These are phyloP conservation scores for Actinia equina DNA, from an alignment of 64 coral and sea anemone species.

Conservation along the genomic window DNA sequence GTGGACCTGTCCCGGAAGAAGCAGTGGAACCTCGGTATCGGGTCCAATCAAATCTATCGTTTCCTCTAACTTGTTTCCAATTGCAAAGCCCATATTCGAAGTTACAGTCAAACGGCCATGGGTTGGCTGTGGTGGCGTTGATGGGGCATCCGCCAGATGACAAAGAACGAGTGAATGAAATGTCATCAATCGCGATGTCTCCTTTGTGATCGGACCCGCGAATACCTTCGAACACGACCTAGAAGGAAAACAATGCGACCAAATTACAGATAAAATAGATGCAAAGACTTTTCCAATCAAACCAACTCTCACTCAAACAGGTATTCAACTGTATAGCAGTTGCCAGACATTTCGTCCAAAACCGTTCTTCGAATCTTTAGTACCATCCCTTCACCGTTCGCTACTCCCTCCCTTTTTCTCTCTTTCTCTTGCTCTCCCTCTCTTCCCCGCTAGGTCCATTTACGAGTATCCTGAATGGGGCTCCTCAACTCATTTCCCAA, in stretches of 20 bases:
- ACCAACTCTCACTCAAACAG: no score
- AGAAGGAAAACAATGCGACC: background rate
- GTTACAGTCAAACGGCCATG: conserved; percentile 85
- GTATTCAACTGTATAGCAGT: no score
- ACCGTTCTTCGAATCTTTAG: no score
- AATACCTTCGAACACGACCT: conserved; percentile 80
- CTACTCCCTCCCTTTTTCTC: no score
- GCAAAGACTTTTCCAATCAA: no score
- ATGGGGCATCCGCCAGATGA: conserved; percentile 42
- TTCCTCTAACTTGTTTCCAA: conserved; percentile 39
- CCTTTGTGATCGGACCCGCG: conserved; percentile 71
- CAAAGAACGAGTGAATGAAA: conserved; percentile 49
- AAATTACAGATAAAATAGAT: no score
- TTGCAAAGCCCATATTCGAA: conserved; percentile 74
- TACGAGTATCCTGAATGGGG: no score
- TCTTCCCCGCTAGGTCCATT: no score
- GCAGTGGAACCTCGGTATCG: conserved; percentile 76
- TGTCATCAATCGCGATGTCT: conserved; percentile 85
- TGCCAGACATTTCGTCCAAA: no score
- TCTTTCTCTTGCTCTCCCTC: no score
- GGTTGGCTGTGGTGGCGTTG: conserved; percentile 33
- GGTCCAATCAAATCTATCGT: conserved; percentile 84
- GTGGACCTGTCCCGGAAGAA: conserved; percentile 72
- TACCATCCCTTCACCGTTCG: no score
- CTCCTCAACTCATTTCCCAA: no score